Evolutionary conservation across 2,797 vertebrate species (phyloP).

Genomic region (Chiroxiphia lanceolata): DNA sequence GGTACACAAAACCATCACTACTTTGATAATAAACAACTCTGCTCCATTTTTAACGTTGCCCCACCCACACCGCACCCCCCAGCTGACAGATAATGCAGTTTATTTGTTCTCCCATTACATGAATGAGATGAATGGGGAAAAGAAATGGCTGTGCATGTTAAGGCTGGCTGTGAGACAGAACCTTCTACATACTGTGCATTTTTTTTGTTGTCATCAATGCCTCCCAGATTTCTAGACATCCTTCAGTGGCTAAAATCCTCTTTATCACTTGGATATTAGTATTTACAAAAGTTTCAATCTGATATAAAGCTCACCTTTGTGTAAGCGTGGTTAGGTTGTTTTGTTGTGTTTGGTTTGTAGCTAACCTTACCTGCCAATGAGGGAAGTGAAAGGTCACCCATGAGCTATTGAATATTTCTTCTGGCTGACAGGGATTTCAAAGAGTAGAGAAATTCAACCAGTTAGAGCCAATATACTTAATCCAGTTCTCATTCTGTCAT

Average conservation of each 20-base stretch:
- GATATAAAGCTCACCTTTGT: neutral
- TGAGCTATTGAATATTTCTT: neutral
- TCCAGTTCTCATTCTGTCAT: neutral
- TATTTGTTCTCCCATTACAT: neutral
- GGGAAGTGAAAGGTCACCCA: neutral
- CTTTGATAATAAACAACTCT: neutral
- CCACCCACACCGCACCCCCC: rapidly evolving
- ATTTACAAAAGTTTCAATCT: neutral
- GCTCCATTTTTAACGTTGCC: neutral
- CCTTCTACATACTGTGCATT: neutral
- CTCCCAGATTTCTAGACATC: neutral
- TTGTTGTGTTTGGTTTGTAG: neutral
- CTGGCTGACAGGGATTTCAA: neutral
- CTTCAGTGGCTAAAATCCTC: neutral
- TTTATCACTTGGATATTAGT: neutral
- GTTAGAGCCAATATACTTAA: neutral
- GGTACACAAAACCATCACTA: neutral
- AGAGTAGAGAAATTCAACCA: neutral
- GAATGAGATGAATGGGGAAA: neutral
- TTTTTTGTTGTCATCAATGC: neutral
- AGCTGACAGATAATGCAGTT: neutral
- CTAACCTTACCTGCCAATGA: neutral
- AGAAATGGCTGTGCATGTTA: neutral
- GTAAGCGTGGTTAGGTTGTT: neutral
- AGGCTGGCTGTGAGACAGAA: neutral